Evolutionary conservation across 2,113 vertebrate species (phyloP).

Genomic region (Neopipo cinnamomea): DNA sequence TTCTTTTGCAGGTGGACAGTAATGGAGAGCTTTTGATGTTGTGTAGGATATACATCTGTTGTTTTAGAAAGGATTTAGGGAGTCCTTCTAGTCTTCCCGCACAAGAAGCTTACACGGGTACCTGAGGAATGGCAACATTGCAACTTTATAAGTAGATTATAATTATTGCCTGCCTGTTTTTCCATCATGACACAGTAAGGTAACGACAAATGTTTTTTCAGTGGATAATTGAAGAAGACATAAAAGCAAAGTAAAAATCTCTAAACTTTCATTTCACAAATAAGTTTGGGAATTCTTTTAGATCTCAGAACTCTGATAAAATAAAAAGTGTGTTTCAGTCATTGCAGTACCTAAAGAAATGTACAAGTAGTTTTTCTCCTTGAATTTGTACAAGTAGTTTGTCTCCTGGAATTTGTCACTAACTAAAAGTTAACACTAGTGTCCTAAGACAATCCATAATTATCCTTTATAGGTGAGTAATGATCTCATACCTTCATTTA

Average conservation of each 20-base stretch:
- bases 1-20: neutral
- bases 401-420: neutral
- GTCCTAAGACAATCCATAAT: neutral
- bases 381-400: neutral
- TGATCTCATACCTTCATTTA: neutral
- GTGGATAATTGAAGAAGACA: neutral
- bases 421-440: neutral
- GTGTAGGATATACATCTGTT: neutral
- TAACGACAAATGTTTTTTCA: neutral
- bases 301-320: neutral
- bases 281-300: neutral
- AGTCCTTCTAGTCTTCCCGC: neutral
- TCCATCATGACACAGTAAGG: neutral
- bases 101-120: neutral
- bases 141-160: neutral
- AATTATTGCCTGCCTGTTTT: neutral
- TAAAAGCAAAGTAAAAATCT: neutral
- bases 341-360: neutral
- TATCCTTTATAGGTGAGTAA: neutral
- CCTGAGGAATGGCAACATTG: neutral
- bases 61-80: neutral
- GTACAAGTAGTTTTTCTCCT: neutral
- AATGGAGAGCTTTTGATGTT: neutral
- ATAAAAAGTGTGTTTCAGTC: neutral
- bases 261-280: neutral